Base-by-base conservation (phyloP, 2,888 invertebrate species). In the Phyto melanocephala region DNA sequence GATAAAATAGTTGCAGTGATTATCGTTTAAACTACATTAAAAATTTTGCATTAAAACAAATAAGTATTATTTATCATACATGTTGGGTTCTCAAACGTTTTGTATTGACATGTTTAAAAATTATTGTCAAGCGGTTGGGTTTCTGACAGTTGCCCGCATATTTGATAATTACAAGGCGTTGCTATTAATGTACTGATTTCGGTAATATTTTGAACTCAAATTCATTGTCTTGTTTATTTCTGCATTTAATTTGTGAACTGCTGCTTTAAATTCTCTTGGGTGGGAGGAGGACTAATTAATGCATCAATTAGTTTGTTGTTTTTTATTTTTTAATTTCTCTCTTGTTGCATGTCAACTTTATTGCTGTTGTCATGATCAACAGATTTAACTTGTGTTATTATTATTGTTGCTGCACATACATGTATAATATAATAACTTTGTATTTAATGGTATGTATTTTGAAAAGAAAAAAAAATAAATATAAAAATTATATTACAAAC, bases 281-380 rank as follows among this genome's bases (percentile, higher is more conserved):
- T 35, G 8, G 70, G 33, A 20, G 54, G 58, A 28, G 52, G 13
- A 37, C 54, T 65, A 76, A 81, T 81, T 81, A 81, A 81, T 71
- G 50, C 80, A 60, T 71, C 80, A 71, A 81, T 81, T 81, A 81
- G 60, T 33, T 58, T 58, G 37, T n/a, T 40, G 24, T 62, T 67
- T 11, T 20, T 10, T 28, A 45, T 47, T 37, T 37, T 56, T 45
- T 45, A 35, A 58, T 60, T 28, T 70, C 68, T 62, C 17, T 42
- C 42, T 24, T 37, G 56, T 77, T 74, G 81, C 81, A 68, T 81
- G 81, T 78, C 74, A 70, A 45, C 74, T 58, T 67, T 58, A 70
- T 35, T 60, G 22, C 2, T 62, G 35, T 37, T 74, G 28, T 52
- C 67, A 72, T 60, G 72, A 60, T 42, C 65, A 56, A 75, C 62